Conservation (phyloP, 2,113 vertebrate genomes). For the Grallaria varia region DNA sequence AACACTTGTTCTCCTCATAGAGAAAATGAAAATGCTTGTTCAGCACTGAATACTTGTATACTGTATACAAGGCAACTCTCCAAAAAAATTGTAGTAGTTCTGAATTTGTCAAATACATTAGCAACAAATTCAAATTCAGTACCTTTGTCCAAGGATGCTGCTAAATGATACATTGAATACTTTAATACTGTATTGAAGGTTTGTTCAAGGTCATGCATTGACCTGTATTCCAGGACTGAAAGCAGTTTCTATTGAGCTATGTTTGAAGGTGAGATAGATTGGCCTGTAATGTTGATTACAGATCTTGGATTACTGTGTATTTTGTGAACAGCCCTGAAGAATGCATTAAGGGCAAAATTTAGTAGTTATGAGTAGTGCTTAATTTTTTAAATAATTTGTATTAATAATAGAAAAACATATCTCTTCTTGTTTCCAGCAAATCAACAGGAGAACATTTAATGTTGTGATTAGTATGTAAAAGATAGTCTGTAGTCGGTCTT, state of each 20-base stretch:
- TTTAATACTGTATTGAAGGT: background rate
- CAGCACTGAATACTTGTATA: background rate
- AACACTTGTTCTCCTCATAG: background rate
- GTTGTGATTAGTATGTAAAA: background rate
- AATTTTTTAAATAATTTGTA: background rate
- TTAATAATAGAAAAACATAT: background rate
- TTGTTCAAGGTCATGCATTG: background rate
- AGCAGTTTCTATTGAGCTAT: background rate
- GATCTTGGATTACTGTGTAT: background rate
- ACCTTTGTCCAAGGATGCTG: background rate
- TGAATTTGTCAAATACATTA: background rate
- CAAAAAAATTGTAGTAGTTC: background rate
- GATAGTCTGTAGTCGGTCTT: background rate
- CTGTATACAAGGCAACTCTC: background rate
- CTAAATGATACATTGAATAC: background rate
- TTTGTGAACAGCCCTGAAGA: background rate
- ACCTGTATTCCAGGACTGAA: background rate
- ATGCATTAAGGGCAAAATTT: background rate
- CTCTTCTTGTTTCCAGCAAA: background rate
- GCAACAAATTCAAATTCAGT: background rate
- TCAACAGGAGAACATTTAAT: background rate
- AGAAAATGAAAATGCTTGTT: background rate
- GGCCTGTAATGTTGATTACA: background rate
- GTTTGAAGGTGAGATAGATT: background rate
- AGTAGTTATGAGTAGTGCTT: background rate